Percentiles rank a stretch among this genome's conserved stretches.
phyloP scores from a whole-genome alignment of 1,140 invertebrate genomes.

The Psilanteris sp. region DNA sequence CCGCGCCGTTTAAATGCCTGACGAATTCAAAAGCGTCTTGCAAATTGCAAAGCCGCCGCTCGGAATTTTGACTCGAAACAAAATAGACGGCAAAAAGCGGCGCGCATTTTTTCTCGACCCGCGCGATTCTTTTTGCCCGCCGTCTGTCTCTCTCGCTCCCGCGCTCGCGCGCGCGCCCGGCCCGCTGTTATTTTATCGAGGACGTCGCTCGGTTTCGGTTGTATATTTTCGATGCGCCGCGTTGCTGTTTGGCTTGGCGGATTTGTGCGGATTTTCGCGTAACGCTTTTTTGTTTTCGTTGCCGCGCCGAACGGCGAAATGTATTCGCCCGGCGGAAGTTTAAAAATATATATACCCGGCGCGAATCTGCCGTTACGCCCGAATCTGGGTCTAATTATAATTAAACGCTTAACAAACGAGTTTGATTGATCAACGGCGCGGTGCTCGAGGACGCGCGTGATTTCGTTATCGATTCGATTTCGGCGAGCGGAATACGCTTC shows the following conservation, averaged over 20 bases:
- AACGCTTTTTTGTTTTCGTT: conserved; percentile 43
- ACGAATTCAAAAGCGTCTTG: conserved; percentile 24
- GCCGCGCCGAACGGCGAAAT: conserved; percentile 26
- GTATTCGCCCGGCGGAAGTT: conserved; percentile 41
- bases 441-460: too few species aligned
- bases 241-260: conserved; percentile 52
- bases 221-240: conserved; percentile 43
- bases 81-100: background rate
- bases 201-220: conserved; percentile 43
- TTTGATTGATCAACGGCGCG: too few species aligned
- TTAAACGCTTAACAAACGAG: too few species aligned
- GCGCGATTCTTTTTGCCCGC: too few species aligned
- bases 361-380: conserved; percentile 30
- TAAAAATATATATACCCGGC: conserved; percentile 35
- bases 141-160: too few species aligned
- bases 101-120: too few species aligned
- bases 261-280: conserved; percentile 52
- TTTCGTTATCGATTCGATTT: too few species aligned
- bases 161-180: too few species aligned
- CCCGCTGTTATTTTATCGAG: conserved; percentile 50
- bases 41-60: conserved; percentile 5
- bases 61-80: background rate
- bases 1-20: conserved; percentile 28
- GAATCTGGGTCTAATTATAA: conserved; percentile 32
- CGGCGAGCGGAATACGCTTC: too few species aligned